These are phyloP conservation scores for Therioaphis trifolii DNA, from an alignment of 2,888 invertebrate genomes.

Conservation along the genomic window DNA sequence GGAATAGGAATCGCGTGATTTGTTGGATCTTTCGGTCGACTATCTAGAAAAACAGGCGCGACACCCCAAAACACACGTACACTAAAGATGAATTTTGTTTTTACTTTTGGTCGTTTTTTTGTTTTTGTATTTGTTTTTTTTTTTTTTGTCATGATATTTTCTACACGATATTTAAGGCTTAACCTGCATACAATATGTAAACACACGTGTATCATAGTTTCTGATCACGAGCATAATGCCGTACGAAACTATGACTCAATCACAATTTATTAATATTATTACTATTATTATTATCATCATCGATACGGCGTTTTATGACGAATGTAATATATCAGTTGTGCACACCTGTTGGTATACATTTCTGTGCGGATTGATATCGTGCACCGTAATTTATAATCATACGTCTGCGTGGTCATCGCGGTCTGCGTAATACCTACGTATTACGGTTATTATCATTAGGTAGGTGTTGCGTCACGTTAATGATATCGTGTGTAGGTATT, in stretches of 20 bases:
- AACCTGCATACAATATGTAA: too few species aligned
- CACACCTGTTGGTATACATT: not conserved
- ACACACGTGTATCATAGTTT: too few species aligned
- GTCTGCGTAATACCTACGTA: too few species aligned
- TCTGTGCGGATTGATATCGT: not conserved
- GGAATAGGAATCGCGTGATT: constrained; percentile 79
- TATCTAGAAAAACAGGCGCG: constrained; percentile 70
- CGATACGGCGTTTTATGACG: too few species aligned
- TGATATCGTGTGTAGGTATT: too few species aligned
- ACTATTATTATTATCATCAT: not conserved
- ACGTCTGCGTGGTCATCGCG: too few species aligned
- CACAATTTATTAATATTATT: not conserved
- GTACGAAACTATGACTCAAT: not conserved
- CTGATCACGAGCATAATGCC: not conserved
- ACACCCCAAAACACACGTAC: constrained; percentile 60
- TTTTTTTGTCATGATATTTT: too few species aligned
- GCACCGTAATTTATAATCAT: too few species aligned
- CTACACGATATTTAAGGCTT: too few species aligned
- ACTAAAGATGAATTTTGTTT: not conserved
- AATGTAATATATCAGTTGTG: not conserved
- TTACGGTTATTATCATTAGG: too few species aligned
- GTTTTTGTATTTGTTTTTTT: too few species aligned
- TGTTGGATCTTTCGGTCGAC: constrained; percentile 83
- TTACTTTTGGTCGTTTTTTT: not conserved
- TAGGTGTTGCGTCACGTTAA: too few species aligned